Percentiles rank a stretch among this genome's conserved stretches.
These are phyloP conservation scores for Protobothrops mucrosquamatus DNA, from an alignment of 2,113 vertebrate genomes.

Conservation along the genomic window DNA sequence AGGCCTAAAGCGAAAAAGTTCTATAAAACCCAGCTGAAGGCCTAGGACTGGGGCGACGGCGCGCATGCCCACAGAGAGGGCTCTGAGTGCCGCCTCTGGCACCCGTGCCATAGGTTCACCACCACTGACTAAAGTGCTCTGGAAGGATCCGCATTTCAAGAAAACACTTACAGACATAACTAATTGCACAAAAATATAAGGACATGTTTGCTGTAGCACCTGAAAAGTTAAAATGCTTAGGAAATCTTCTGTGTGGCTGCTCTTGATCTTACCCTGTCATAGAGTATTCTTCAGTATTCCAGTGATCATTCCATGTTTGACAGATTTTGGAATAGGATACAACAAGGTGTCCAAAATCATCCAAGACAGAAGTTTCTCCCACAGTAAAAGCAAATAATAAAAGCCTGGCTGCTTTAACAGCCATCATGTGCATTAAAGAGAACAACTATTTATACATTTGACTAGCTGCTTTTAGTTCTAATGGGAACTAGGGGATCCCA, in stretches of 20 bases:
- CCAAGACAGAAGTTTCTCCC: conserved; percentile 45
- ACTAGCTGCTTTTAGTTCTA: conserved; percentile 6
- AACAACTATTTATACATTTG: no score
- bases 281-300: conserved; percentile 62
- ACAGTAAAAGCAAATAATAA: conserved; percentile 52
- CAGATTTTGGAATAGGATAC: conserved; percentile 72
- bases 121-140: no score
- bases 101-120: no score
- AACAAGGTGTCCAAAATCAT: conserved; percentile 73
- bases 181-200: conserved; percentile 38
- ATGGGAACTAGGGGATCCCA: not conserved
- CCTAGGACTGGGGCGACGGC: no score
- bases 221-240: conserved; percentile 50
- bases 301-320: conserved; percentile 71
- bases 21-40: no score
- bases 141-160: conserved; percentile 18
- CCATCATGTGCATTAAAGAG: conserved; percentile 41
- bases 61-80: no score
- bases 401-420: conserved; percentile 43
- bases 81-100: no score
- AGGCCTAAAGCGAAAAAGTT: no score
- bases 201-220: conserved; percentile 29
- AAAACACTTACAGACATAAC: not conserved
- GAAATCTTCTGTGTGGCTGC: conserved; percentile 62
- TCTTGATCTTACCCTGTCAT: conserved; percentile 59